Evolutionary conservation across 23 tunicate genomes (phyloP).

Genomic region (Oikopleura dioica): DNA sequence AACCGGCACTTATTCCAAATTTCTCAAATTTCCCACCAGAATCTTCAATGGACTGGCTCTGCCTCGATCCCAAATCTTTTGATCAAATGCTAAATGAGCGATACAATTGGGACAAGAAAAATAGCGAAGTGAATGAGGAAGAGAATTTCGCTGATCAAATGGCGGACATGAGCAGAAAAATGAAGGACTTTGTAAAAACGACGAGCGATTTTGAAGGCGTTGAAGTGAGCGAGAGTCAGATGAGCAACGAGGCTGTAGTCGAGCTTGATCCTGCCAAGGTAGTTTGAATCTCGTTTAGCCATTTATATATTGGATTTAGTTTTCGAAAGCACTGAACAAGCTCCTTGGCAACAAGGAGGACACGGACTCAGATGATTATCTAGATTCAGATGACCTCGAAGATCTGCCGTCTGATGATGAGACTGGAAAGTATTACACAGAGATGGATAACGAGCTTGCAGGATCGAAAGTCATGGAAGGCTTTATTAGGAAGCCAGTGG

Average conservation of each 20-base stretch:
- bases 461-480: no score
- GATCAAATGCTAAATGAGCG: neutral
- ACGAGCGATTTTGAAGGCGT: neutral
- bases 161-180: neutral
- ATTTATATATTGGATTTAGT: no score
- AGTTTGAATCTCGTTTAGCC: no score
- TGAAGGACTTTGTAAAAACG: neutral
- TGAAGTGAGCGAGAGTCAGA: no score
- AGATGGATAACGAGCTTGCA: neutral
- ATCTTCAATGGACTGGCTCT: neutral
- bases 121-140: neutral
- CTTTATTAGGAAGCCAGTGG: no score
- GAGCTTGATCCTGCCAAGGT: neutral
- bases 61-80: neutral
- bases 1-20: no score
- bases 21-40: neutral
- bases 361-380: neutral
- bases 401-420: neutral
- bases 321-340: no score
- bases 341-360: no score
- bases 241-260: neutral
- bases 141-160: no score
- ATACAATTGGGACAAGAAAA: neutral
- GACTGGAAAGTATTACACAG: neutral
- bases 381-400: neutral